phyloP scores from a whole-genome alignment of 2,113 vertebrate genomes.

The Bambusicola thoracicus region DNA sequence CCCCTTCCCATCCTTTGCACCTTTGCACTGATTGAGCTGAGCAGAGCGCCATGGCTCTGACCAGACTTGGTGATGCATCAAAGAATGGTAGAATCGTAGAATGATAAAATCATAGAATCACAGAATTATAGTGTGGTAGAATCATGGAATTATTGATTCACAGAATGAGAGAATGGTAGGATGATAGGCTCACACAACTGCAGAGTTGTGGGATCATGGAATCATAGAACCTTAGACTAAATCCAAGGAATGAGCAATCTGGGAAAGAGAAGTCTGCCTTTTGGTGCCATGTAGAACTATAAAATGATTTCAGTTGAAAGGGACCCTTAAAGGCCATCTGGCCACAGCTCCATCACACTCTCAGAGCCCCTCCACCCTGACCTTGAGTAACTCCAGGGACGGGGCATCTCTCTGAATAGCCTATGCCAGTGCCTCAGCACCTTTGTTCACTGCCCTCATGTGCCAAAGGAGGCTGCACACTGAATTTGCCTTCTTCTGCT shows the following conservation, averaged over 20 bases:
- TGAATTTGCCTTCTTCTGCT: conserved; percentile 24
- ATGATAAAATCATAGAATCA: too few relatives aligned
- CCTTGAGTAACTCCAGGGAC: too few relatives aligned
- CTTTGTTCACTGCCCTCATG: not conserved
- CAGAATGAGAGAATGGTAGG: not conserved
- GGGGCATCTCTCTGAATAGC: too few relatives aligned
- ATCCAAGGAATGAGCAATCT: not conserved
- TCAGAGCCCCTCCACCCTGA: too few relatives aligned
- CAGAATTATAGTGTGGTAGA: not conserved
- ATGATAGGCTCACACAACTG: not conserved
- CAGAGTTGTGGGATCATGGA: not conserved
- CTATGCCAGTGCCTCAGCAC: too few relatives aligned
- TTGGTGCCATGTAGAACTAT: too few relatives aligned
- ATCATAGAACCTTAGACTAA: not conserved
- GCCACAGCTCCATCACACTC: too few relatives aligned
- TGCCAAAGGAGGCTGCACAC: not conserved
- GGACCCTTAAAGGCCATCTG: too few relatives aligned
- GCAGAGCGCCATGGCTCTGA: not conserved
- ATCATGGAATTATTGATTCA: not conserved
- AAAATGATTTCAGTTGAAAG: too few relatives aligned
- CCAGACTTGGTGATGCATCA: not conserved
- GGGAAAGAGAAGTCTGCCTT: not conserved
- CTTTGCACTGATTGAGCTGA: not conserved
- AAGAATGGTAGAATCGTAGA: not conserved
- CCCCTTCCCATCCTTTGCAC: not conserved